Base-by-base conservation (phyloP, 1,140 invertebrate species). In the Philaenus spumarius region DNA sequence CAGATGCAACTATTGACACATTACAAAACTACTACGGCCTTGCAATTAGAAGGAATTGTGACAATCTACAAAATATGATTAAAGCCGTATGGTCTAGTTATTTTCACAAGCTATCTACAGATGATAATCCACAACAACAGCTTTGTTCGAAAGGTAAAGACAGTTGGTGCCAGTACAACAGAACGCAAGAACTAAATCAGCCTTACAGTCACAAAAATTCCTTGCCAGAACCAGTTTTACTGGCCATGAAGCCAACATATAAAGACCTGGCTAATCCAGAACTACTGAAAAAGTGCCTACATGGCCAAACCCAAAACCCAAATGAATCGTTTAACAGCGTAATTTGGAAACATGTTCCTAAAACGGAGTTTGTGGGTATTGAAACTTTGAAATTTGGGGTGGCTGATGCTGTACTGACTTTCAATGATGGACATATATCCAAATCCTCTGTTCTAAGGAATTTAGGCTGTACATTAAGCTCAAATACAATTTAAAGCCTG, bases 71-170 rank as follows among this genome's bases (percentile, higher is more conserved):
- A 46, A 55, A 70, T 34, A 72, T 69, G 68, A 64, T 62, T 54
- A 62, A 66, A 46, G 66, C 66, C 19, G 64, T 71, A 20, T 66
- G 62, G 68, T 64, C 65, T 50, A 68, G 66, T 15, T 69, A 53
- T 58, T 64, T 65, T 62, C 69, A 72, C 54, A 60, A 64, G 15
- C 57, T 59, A 40, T 72, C 68, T 22, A 69, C 67, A 40, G 65
- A 70, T n/a, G n/a, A n/a, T n/a, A n/a, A n/a, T n/a, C n/a, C n/a
- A n/a, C n/a, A n/a, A n/a, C n/a, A n/a, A n/a, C 35, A 54, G 64
- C 58, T 62, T 39, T 68, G 68, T 53, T 61, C 67, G 46, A 19
- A 24, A 39, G 67, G 62, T 39, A 58, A 35, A 39, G 61, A 64
- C 30, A 54, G 47, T 19, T 69, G 67, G 67, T 69, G 64, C 35